These are phyloP conservation scores for Eupithecia subfuscata DNA, from an alignment of 2,888 invertebrate species.

Conservation along the genomic window DNA sequence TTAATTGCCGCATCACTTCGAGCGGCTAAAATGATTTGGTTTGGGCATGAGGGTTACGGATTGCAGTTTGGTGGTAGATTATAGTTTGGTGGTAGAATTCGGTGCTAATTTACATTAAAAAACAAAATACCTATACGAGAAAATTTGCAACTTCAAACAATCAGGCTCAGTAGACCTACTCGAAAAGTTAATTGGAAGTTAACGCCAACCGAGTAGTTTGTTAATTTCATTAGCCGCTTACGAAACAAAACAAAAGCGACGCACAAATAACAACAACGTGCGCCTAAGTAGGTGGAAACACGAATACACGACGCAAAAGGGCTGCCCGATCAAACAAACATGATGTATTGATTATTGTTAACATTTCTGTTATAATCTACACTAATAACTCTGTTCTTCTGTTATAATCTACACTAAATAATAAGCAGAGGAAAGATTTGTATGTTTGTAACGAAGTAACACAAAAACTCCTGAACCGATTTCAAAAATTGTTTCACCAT, in stretches of 20 bases:
- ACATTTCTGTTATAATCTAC: too few relatives aligned
- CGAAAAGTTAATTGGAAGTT: slow-evolving; percentile 11
- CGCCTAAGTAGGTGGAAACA: background rate
- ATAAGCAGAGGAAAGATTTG: too few relatives aligned
- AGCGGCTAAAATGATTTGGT: too few relatives aligned
- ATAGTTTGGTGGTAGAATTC: background rate
- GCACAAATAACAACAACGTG: slow-evolving; percentile 1
- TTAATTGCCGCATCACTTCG: too few relatives aligned
- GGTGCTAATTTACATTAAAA: background rate
- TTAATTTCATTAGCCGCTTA: slow-evolving; percentile 22
- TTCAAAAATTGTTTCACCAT: too few relatives aligned
- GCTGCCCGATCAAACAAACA: background rate
- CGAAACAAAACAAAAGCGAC: slow-evolving; percentile 18
- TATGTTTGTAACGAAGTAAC: too few relatives aligned
- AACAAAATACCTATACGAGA: background rate
- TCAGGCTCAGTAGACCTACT: background rate
- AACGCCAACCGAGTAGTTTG: slow-evolving; percentile 18
- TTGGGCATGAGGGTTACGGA: background rate
- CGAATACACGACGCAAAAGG: background rate
- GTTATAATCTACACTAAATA: too few relatives aligned
- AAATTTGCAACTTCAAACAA: background rate
- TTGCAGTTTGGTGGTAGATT: background rate
- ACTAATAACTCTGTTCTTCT: too few relatives aligned
- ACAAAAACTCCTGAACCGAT: too few relatives aligned
- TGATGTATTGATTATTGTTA: too few relatives aligned